Conservation (phyloP, 2,797 vertebrate species). For the Uromys caudimaculatus region DNA sequence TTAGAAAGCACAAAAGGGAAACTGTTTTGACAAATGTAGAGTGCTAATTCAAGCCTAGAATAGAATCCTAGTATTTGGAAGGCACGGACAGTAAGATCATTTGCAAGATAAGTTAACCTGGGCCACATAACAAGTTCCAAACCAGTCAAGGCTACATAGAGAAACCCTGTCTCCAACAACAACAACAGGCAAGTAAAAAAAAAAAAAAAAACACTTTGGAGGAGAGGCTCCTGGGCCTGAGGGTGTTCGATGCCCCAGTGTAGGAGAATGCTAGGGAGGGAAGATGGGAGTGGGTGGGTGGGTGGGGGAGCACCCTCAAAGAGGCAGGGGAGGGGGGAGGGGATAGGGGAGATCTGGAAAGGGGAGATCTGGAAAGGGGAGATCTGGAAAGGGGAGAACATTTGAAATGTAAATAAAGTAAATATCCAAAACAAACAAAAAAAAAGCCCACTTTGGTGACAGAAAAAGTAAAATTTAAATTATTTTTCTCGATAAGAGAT, state of each 20-base stretch:
- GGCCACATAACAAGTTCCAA: neutral
- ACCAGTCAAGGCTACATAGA: neutral
- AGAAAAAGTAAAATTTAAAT: neutral
- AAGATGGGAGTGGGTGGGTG: too few relatives aligned
- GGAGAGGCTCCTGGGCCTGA: too few relatives aligned
- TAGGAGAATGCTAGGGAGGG: too few relatives aligned
- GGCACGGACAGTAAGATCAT: neutral
- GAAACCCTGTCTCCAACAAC: neutral
- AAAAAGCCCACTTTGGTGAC: neutral
- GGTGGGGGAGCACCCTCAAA: too few relatives aligned
- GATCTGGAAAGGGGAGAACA: too few relatives aligned
- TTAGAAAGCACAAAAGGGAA: constrained; percentile 28
- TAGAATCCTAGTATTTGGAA: neutral
- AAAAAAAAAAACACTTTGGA: neutral
- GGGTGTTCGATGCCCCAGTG: too few relatives aligned
- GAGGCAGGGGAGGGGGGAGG: too few relatives aligned
- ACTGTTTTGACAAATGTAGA: neutral
- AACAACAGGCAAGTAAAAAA: neutral
- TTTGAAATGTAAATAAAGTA: too few relatives aligned
- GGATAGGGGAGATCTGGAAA: too few relatives aligned
- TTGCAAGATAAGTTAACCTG: neutral
- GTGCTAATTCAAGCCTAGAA: neutral
- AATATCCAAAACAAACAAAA: neutral
- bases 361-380: too few relatives aligned
- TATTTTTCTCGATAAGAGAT: neutral